Evolutionary conservation across 2,888 invertebrate genomes (phyloP), one percentile per base, ranked within the genome.

Genomic region (Nebria salina): DNA sequence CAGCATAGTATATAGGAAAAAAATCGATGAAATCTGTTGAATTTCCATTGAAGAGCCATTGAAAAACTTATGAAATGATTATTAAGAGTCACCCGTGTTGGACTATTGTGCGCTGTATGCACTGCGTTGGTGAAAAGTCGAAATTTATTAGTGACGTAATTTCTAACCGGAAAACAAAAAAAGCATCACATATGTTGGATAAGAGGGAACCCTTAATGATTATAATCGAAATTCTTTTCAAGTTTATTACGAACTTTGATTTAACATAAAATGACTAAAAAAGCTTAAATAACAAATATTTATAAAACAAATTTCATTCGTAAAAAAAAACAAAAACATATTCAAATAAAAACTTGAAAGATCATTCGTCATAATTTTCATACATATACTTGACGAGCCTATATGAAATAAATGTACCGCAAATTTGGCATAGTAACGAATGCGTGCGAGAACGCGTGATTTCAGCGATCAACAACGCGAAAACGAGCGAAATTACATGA

Each of bases 21-120:
- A 66, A 73, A 74, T 78, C 78, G 66, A 78, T 78, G 74, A 64
- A 78, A 78, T 78, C 78, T 78, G 78, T 77, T 78, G 73, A 78
- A 72, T 73, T 76, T 68, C 70, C 70, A 54, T 54, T 54, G 11
- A 26, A 15, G 74, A 65, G 42, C 65, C 65, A 78, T 78, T 73
- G 43, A 75, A 66, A 78, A 78, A 73, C 73, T 65, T 78, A 77
- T 77, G 77, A 74, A 78, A 78, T 78, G 5, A 66, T 78, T 78
- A 74, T 78, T 78, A 74, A 15, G 74, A 73, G 74, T 54, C 68
- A 4, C n/a, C 75, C 65, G 54, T 75, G 75, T 65, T 25, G 26
- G 64, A 54, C 54, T 75, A 15, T 75, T 75, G 75, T 75, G 34
- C 70, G 70, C 13, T 25, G 70, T 54, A 3, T 72, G 72, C 2